phyloP scores from a whole-genome alignment of 2,888 invertebrate genomes.

The Cantharis rufa region DNA sequence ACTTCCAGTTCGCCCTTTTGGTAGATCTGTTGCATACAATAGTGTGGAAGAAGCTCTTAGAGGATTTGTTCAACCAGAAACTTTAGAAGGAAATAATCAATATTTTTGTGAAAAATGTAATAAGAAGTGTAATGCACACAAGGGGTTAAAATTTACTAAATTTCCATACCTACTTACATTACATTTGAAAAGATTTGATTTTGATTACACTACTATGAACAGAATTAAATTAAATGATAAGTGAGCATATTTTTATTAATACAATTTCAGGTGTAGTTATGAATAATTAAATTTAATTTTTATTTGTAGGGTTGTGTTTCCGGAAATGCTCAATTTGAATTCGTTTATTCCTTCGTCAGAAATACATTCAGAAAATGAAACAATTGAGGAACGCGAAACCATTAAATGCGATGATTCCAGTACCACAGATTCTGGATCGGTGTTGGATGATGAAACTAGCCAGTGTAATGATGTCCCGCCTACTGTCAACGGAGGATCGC shows the following conservation, averaged over 20 bases:
- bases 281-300: not conserved
- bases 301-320: slow-evolving; percentile 74
- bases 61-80: slow-evolving; percentile 84
- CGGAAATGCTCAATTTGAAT: slow-evolving; percentile 78
- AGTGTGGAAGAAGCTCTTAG: slow-evolving; percentile 81
- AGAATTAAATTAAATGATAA: slow-evolving; percentile 86
- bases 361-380: slow-evolving; percentile 49
- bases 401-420: slow-evolving; percentile 68
- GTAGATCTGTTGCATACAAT: slow-evolving; percentile 73
- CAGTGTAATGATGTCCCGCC: slow-evolving; percentile 55
- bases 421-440: slow-evolving; percentile 72
- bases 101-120: slow-evolving; percentile 86
- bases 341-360: slow-evolving; percentile 61
- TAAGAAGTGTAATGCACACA: slow-evolving; percentile 86
- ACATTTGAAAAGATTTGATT: slow-evolving; percentile 88
- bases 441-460: slow-evolving; percentile 66
- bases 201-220: slow-evolving; percentile 82
- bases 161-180: slow-evolving; percentile 86
- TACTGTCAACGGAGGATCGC: slow-evolving; percentile 51
- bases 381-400: slow-evolving; percentile 55
- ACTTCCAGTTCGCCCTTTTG: slow-evolving; percentile 82
- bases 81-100: slow-evolving; percentile 80
- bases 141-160: slow-evolving; percentile 83
- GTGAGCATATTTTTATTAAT: slow-evolving; percentile 43
- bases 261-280: not conserved